A percentile compares a stretch with the other conserved stretches of the same genome.
These are phyloP conservation scores for Dysdera silvatica DNA, from an alignment of 1,140 invertebrate genomes.

Conservation along the genomic window DNA sequence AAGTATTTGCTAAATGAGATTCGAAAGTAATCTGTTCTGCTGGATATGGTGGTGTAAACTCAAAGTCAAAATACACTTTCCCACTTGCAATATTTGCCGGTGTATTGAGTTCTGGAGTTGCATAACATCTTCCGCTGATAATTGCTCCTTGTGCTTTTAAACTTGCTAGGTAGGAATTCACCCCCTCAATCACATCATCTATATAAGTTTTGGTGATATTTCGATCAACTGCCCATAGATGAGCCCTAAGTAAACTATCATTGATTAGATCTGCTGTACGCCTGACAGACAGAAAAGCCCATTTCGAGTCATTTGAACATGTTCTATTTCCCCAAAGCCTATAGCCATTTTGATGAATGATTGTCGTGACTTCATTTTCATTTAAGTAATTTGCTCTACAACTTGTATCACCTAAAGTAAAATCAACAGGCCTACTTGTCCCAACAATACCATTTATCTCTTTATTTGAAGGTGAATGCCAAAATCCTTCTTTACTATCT, in stretches of 20 bases:
- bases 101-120: neutral
- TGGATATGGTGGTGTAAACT: neutral
- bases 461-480: neutral
- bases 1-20: neutral
- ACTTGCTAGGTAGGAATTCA: neutral
- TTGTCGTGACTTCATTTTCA: neutral
- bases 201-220: neutral
- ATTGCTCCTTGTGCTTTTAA: neutral
- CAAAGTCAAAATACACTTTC: neutral
- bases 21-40: neutral
- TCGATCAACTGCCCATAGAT: neutral
- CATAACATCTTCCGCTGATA: neutral
- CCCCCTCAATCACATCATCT: neutral
- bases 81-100: neutral
- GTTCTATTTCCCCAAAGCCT: neutral
- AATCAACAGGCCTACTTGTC: neutral
- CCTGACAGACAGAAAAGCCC: neutral
- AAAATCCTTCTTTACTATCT: neutral
- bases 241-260: neutral
- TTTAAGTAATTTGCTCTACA: neutral
- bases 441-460: neutral
- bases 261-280: neutral
- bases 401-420: neutral
- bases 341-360: neutral
- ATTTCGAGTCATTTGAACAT: neutral